Evolutionary conservation across 2,888 invertebrate species (phyloP).

Genomic region (Eupeodes luniger): DNA sequence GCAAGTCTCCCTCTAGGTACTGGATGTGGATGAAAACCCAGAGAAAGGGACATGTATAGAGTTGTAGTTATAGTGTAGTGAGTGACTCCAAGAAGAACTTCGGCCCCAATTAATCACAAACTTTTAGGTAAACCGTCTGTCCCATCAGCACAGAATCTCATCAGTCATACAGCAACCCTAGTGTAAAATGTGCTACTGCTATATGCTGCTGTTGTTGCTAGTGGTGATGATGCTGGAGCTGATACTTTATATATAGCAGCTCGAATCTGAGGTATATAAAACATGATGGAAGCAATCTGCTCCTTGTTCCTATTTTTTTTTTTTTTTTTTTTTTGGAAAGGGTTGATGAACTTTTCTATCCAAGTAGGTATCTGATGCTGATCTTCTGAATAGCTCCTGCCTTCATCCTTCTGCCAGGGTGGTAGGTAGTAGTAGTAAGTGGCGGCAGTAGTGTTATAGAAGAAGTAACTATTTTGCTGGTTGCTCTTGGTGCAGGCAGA

Average conservation of each 20-base stretch:
- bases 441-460: constrained; percentile 32
- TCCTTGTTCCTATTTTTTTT: constrained; percentile 62
- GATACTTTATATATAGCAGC: not conserved
- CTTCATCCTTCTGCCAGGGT: not conserved
- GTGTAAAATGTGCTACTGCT: constrained; percentile 44
- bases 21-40: no score
- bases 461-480: not conserved
- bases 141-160: constrained; percentile 70
- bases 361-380: constrained; percentile 11
- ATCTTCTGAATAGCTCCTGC: constrained; percentile 39
- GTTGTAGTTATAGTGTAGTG: no score
- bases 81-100: constrained; percentile 52
- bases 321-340: constrained; percentile 35
- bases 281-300: constrained; percentile 65
- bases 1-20: not conserved
- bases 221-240: not conserved
- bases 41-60: not conserved
- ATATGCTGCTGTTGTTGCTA: not conserved
- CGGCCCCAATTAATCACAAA: constrained; percentile 63
- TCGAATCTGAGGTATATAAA: constrained; percentile 36
- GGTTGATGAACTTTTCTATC: constrained; percentile 68
- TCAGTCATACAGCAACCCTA: constrained; percentile 58
- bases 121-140: constrained; percentile 68
- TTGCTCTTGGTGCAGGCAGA: constrained; percentile 1
- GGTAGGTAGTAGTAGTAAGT: constrained; percentile 28